Evolutionary conservation across 2,888 invertebrate species (phyloP), one percentile per base, ranked within the genome.

Genomic region (Noctua janthina): DNA sequence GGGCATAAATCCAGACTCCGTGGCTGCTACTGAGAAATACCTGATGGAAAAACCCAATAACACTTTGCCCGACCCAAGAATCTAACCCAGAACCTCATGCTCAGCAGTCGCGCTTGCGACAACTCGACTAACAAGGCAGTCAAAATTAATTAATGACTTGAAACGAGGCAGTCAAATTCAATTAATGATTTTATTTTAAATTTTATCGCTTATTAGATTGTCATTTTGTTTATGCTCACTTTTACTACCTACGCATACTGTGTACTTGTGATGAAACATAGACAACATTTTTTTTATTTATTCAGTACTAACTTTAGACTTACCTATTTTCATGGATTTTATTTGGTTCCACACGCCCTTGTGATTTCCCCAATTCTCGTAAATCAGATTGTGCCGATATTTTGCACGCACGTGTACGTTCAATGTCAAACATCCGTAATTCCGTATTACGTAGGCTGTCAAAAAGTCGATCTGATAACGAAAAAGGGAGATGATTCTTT

Each of bases 361-460:
- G 20, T 43, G 66, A 75, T 59, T 35, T 11, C 17, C 11, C n/a
- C 51, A 54, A 59, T 77, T 68, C 10, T 54, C 8, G 51, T 77
- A n/a, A 35, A 77, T 77, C 43, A 7, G 23, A 68, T 77, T 83
- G 15, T n/a, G 15, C 13, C 5, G 35, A 46, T 35, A 83, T 76
- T 68, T 83, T 35, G 23, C 49, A 5, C 43, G 67, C 83, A 20
- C 67, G 59, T 51, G 76, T 76, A n/a, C 35, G 17, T 82, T 49
- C n/a, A 43, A 76, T 59, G 56, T 51, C 56, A 77, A 82, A 68
- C 46, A 46, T 46, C 68, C 8, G 17, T 46, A 17, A n/a, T 54
- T 46, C 68, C 8, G 17, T 46, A 17, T 46, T 54, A 20, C 49
- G 2, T 39, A 35, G 10, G 39, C 39, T 59, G 56, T 49, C 46